phyloP scores from a whole-genome alignment of 2,113 vertebrate species.

The Artemisiospiza belli region DNA sequence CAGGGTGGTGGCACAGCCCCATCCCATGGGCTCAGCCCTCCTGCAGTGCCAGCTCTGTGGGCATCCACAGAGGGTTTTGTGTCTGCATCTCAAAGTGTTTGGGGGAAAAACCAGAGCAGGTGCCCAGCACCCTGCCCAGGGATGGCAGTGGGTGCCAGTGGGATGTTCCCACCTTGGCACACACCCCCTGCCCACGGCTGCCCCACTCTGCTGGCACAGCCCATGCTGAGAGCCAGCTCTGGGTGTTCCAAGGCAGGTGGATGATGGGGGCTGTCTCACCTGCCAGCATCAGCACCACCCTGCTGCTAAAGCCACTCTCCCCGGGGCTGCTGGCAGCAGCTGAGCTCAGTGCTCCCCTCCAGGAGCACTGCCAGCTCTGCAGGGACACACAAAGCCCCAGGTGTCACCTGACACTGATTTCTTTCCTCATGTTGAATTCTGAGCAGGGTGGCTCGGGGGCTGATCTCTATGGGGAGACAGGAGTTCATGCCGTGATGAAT shows the following conservation, averaged over 20 bases:
- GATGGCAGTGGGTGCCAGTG: not conserved
- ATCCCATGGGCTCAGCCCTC: too few species aligned
- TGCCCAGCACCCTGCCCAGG: not conserved
- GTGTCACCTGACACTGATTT: not conserved
- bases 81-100: not conserved
- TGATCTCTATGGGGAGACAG: not conserved
- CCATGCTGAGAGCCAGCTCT: accelerated
- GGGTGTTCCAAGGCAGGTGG: not conserved
- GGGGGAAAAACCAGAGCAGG: not conserved
- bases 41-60: too few species aligned
- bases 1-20: too few species aligned
- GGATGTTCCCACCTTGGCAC: not conserved
- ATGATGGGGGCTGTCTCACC: not conserved
- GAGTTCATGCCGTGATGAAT: not conserved
- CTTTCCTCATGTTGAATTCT: not conserved
- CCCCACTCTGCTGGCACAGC: accelerated
- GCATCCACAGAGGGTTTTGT: not conserved
- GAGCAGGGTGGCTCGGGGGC: not conserved
- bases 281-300: not conserved
- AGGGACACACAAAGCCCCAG: not conserved
- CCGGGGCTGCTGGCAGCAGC: not conserved
- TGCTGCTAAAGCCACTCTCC: not conserved
- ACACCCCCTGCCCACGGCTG: not conserved
- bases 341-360: not conserved
- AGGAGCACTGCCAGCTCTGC: not conserved